Base-by-base conservation (phyloP, 2,888 invertebrate genomes). In the Hypomecis punctinalis region DNA sequence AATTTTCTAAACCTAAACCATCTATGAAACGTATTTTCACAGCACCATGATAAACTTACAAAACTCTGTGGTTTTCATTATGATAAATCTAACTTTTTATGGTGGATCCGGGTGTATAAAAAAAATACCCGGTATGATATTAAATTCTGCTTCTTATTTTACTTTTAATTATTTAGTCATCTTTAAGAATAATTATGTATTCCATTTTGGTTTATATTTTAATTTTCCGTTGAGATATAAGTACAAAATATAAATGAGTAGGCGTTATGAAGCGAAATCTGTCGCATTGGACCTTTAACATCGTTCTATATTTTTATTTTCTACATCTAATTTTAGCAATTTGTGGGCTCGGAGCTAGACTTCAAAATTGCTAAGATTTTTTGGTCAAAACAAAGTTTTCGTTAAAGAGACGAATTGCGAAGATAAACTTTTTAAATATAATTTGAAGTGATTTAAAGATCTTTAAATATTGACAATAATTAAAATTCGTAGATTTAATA, bases 41-140 rank as follows among this genome's bases (percentile, higher is more conserved):
- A 70, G 69, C 71, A 73, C 71, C 73, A 68, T 67, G 66, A 71
- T 54, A 69, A 70, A 76, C 73, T 72, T 76, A 72, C 69, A 67
- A 70, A 71, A 66, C 58, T 61, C 54, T 64, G 62, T 65, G 65
- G 55, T 46, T 57, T 45, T 6, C 43, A 37, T 55, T 55, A 36
- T 0, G 2, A 33, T 42, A 33, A 55, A n/a, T 35, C 35, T 11
- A 37, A 49, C 8, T 49, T 49, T 7, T n/a, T 37, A 37, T 39
- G 11, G 35, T 33, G 33, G 23, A 23, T 23, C 23, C 23, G 23
- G 23, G 3, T 23, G 23, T 2, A 23, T 23, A 1, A 1, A 23
- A 23, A 23, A 23, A 23, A 23, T n/a, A n/a, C n/a, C n/a, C n/a
- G 23, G 23, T 23, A 23, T 23, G 23, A 2, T 23, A 23, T 23